These are phyloP conservation scores for Synodontis membranacea DNA, from an alignment of 2,113 vertebrate species.

Conservation along the genomic window DNA sequence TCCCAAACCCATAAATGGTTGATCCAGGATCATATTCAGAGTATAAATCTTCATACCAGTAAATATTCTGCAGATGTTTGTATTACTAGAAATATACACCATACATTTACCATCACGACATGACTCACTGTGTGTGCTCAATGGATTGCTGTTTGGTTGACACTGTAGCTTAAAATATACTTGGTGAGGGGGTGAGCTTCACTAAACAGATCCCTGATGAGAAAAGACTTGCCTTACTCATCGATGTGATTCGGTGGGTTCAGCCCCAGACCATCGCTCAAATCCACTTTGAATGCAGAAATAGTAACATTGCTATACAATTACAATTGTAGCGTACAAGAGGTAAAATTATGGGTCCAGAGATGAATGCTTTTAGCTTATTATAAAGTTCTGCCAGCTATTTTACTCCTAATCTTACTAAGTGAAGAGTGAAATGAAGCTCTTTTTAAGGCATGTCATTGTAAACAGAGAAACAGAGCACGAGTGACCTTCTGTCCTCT, in stretches of 20 bases:
- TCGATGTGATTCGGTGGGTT: constrained; percentile 41
- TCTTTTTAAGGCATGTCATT: constrained; percentile 2
- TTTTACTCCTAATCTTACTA: background rate
- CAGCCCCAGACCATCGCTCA: constrained; percentile 33
- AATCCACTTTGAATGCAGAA: background rate
- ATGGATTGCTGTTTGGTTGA: constrained; percentile 47
- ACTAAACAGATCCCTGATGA: constrained; percentile 41
- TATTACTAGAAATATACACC: constrained; percentile 43
- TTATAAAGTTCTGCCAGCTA: background rate
- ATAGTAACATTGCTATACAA: constrained; percentile 18
- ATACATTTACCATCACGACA: constrained; percentile 40
- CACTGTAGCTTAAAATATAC: constrained; percentile 54
- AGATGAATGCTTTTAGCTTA: background rate
- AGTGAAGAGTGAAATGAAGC: background rate
- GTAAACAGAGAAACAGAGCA: constrained; percentile 6
- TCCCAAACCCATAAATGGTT: background rate
- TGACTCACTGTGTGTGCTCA: constrained; percentile 47
- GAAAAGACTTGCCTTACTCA: constrained; percentile 49
- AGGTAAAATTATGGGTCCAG: background rate
- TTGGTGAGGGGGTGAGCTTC: constrained; percentile 55
- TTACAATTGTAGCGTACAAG: background rate
- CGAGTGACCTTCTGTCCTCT: constrained; percentile 73
- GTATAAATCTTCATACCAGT: constrained; percentile 16
- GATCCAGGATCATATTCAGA: background rate
- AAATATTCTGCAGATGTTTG: constrained; percentile 28